These are phyloP conservation scores for Phacellophora camtschatica DNA, from an alignment of 30 jellyfish, hydroid and myxozoan genomes.

Conservation along the genomic window DNA sequence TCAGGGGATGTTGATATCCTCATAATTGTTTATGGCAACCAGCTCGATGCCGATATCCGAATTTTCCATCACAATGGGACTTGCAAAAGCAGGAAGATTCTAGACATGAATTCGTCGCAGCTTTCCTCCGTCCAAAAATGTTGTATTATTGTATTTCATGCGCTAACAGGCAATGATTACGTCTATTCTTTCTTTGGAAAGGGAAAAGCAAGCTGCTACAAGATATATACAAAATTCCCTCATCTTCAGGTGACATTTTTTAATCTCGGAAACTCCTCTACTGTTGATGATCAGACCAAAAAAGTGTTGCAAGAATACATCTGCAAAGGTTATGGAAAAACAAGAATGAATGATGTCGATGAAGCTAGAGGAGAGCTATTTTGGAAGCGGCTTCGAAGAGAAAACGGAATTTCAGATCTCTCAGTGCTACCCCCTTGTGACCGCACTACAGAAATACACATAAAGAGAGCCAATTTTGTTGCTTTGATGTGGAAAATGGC, in stretches of 20 bases:
- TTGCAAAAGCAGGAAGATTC: constrained; percentile 8
- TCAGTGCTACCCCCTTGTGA: constrained; percentile 53
- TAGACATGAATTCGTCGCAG: constrained; percentile 13
- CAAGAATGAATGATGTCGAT: constrained; percentile 2
- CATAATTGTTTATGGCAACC: constrained; percentile 2
- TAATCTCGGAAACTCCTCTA: constrained; percentile 16
- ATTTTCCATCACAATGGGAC: constrained; percentile 32
- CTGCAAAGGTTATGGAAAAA: constrained; percentile 23
- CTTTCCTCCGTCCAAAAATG: constrained; percentile 10
- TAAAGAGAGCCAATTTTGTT: constrained; percentile 32
- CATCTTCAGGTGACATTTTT: neutral
- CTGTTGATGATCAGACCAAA: neutral
- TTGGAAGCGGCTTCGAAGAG: constrained; percentile 15
- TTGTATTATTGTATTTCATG: constrained; percentile 17
- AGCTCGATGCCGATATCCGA: neutral
- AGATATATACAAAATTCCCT: neutral
- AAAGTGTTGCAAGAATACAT: neutral
- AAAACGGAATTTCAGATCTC: constrained; percentile 11
- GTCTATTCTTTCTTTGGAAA: constrained; percentile 20
- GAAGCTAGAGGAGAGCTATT: constrained; percentile 18
- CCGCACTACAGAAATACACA: neutral
- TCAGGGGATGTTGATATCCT: constrained; percentile 34
- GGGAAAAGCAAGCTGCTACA: constrained; percentile 22
- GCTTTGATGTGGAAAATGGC: constrained; percentile 38
- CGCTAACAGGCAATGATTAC: constrained; percentile 40